Base-by-base conservation (phyloP, 2,888 invertebrate species). In the Zaprionus lineosus region DNA sequence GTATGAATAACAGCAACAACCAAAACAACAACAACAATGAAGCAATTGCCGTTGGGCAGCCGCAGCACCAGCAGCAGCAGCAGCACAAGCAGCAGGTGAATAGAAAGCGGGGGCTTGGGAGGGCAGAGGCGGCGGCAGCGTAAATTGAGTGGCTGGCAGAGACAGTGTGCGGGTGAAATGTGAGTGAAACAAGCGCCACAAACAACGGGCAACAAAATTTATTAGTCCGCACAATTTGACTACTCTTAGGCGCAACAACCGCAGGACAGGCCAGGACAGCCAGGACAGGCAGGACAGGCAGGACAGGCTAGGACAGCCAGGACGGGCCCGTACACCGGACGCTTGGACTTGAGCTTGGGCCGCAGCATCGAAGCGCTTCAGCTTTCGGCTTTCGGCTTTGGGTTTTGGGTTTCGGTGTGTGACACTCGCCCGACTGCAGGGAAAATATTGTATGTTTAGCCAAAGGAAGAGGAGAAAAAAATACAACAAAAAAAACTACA, bases 161-260 rank as follows among this genome's bases (percentile, higher is more conserved):
- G 44, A 47, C 34, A 46, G 44, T 16, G 50, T 16, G 31, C 44
- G 36, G 67, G 55, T 46, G 59, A 61, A 76, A 63, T 58, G 70
- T 52, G 40, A 70, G 51, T 47, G 65, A 74, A 74, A 74, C 86
- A 84, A 79, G 76, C 55, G 79, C 75, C 85, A 52, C 85, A 74
- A 78, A 78, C 77, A 77, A 86, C 76, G 47, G 77, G 58, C 78
- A 86, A 81, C 86, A 79, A 79, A 86, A 79, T 79, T 79, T 79
- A 79, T 79, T 79, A 79, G 78, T 79, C 78, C 78, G 78, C 78
- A 79, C 78, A 79, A 79, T 79, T 79, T 79, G 86, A 79, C 78
- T 86, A 79, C 78, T 79, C 81, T 79, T 79, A 79, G 78, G 86
- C 78, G 84, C 78, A 86, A 86, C 84, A 79, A 84, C 78, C 78